Conservation (phyloP, 2,113 vertebrate genomes). For the Passer montanus region DNA sequence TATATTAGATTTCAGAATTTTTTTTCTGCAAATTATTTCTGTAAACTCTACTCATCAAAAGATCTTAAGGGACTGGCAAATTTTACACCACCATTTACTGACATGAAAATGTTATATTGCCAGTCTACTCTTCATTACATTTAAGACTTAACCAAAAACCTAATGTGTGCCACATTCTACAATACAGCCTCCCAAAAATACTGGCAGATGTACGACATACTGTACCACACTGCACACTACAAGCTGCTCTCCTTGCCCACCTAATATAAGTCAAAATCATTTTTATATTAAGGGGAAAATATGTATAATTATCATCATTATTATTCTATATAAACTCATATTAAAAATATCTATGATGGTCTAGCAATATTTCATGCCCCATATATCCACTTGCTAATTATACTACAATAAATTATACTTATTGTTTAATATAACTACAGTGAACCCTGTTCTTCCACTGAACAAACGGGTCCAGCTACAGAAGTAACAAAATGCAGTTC, state of each 20-base stretch:
- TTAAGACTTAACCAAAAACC: background rate
- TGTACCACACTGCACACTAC: background rate
- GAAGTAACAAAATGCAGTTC: background rate
- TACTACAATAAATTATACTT: background rate
- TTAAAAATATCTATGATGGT: background rate
- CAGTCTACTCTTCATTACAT: background rate
- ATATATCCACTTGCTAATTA: background rate
- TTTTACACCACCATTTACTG: conserved; percentile 34
- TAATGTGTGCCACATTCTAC: background rate
- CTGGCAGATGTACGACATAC: background rate
- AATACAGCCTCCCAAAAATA: background rate
- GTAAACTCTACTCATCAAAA: conserved; percentile 14
- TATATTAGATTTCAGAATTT: conserved; percentile 9
- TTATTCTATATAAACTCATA: background rate
- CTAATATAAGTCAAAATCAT: background rate
- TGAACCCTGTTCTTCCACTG: background rate
- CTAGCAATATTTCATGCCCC: background rate
- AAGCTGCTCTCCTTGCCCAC: rapidly evolving
- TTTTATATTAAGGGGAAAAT: background rate
- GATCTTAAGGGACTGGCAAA: background rate
- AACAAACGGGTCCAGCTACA: background rate
- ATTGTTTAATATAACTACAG: background rate
- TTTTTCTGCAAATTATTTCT: conserved; percentile 14
- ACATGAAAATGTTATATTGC: background rate
- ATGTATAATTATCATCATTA: background rate